Percentiles rank a stretch among this genome's conserved stretches.
Conservation (phyloP, 2,113 vertebrate species). For the Pitta sordida region DNA sequence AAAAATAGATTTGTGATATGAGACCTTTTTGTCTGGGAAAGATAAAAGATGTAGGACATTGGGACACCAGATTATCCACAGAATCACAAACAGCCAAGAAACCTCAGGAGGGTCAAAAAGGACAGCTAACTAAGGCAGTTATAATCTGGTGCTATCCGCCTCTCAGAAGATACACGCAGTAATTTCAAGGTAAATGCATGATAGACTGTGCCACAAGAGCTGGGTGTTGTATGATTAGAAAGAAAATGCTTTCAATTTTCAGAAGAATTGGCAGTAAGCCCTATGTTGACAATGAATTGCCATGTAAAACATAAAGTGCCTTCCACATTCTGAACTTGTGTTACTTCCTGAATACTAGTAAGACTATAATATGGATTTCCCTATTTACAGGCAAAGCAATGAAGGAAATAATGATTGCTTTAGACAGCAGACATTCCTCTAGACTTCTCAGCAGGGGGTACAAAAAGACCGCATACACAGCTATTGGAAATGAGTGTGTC, state of each 20-base stretch:
- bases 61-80: not conserved
- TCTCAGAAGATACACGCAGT: not conserved
- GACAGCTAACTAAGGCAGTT: not conserved
- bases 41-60: not conserved
- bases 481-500: not conserved
- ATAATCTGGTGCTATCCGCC: not conserved
- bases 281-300: not conserved
- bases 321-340: not conserved
- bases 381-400: not conserved
- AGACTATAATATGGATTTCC: not conserved
- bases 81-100: not conserved
- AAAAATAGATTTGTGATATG: not conserved
- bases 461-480: not conserved
- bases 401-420: not conserved
- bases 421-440: not conserved
- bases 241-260: not conserved
- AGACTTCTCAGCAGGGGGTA: not conserved
- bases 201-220: not conserved
- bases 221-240: not conserved
- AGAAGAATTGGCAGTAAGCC: not conserved
- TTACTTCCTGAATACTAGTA: not conserved
- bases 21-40: not conserved
- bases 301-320: not conserved
- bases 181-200: not conserved
- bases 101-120: not conserved